Percentiles rank a stretch among this genome's conserved stretches.
These are phyloP conservation scores for Darevskia mixta DNA, from an alignment of 2,797 vertebrate species.

Conservation along the genomic window DNA sequence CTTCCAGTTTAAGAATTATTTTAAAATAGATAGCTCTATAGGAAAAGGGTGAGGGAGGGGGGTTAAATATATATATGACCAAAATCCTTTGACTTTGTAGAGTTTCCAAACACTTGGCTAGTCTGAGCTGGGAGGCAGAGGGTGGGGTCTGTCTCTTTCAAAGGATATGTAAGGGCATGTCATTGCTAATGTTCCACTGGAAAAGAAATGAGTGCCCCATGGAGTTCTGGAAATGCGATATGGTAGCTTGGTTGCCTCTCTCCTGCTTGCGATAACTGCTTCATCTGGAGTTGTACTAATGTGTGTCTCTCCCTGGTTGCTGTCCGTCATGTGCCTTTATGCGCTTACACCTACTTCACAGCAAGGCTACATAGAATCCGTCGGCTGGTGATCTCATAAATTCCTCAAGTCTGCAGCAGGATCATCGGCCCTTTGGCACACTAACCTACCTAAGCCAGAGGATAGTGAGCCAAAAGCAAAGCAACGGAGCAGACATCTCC, in stretches of 20 bases:
- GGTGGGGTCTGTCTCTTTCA: constrained; percentile 46
- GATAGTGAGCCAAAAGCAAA: background rate
- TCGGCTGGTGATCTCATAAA: background rate
- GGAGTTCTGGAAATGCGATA: background rate
- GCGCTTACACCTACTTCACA: background rate
- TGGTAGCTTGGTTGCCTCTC: background rate
- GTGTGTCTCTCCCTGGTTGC: rapidly evolving
- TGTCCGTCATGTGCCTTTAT: background rate
- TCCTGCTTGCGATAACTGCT: background rate
- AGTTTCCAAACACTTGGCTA: constrained; percentile 61
- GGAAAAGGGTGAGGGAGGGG: constrained; percentile 43
- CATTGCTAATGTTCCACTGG: constrained; percentile 22
- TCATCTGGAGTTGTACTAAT: background rate
- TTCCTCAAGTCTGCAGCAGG: background rate
- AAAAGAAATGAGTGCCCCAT: background rate
- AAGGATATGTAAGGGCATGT: constrained; percentile 3
- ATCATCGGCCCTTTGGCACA: background rate
- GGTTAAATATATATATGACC: constrained; percentile 26
- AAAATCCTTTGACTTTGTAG: constrained; percentile 46
- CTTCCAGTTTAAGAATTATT: constrained; percentile 57
- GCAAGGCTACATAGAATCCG: background rate
- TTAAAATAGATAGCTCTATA: constrained; percentile 52
- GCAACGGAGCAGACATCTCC: background rate
- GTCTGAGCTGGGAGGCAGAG: constrained; percentile 45
- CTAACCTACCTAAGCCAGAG: background rate